Evolutionary conservation across 2,888 invertebrate genomes (phyloP), one percentile per base, ranked within the genome.

Genomic region (Brenthis daphne): DNA sequence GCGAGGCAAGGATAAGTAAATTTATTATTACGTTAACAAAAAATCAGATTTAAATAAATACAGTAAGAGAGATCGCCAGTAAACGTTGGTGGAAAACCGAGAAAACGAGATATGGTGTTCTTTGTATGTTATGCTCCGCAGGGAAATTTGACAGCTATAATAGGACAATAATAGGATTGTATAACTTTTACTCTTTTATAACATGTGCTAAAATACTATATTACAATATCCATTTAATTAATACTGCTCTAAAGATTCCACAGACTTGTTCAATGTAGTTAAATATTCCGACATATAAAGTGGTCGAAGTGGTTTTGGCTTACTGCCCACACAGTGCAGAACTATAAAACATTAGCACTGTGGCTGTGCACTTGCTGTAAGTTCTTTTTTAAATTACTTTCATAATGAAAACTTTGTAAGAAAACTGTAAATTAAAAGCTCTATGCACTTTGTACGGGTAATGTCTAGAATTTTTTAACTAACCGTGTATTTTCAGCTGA

Each of bases 311-410:
- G 55, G 64, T 47, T 63, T 69, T 78, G 72, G 70, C 70, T 47
- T 54, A 56, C 48, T 65, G 72, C 70, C 68, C 66, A 43, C 55
- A 66, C 55, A 66, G 29, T 68, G 63, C 67, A 57, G 70, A 68
- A 56, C 63, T 65, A 70, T 56, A 65, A 67, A 72, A 70, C 67
- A 68, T 72, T 68, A 72, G 60, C 64, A 65, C 61, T 60, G 58
- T 63, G 70, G 64, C 70, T 57, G 63, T 63, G 47, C 64, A 14
- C 51, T 61, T 56, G 50, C 70, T 70, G 51, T 55, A 67, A 57
- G 53, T 55, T 51, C 65, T 61, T 68, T 47, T 66, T 68, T 68
- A 57, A 72, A 72, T 67, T 67, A 70, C 64, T 67, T 70, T 67
- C 63, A 55, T 56, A 65, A 48, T 63, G 67, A 57, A 63, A 69